These are phyloP conservation scores for Carcharodon carcharias DNA, from an alignment of 2,797 vertebrate genomes.

Conservation along the genomic window DNA sequence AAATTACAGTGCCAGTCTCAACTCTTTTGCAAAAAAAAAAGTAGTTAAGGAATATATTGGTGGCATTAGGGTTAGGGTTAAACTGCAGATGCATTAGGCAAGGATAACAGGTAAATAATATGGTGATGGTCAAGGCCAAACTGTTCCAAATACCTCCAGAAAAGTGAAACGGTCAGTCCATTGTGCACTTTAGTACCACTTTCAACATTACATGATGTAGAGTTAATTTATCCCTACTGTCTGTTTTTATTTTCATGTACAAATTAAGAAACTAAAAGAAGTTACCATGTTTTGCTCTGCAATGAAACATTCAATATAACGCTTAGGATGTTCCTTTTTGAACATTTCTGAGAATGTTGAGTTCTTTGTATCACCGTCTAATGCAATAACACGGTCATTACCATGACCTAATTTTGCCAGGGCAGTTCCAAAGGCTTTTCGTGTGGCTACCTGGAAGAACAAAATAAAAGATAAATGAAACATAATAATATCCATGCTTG, in stretches of 20 bases:
- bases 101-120: not conserved
- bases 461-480: not conserved
- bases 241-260: not conserved
- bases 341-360: slow-evolving; percentile 87
- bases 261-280: not conserved
- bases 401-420: slow-evolving; percentile 82
- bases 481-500: not conserved
- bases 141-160: not conserved
- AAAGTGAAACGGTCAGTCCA: not conserved
- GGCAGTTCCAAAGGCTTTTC: slow-evolving; percentile 82
- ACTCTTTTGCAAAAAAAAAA: not conserved
- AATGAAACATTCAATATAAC: slow-evolving; percentile 88
- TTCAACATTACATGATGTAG: not conserved
- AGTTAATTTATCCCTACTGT: not conserved
- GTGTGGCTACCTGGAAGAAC: slow-evolving; percentile 69
- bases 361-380: slow-evolving; percentile 92
- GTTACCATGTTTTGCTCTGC: slow-evolving; percentile 95
- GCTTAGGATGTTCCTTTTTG: slow-evolving; percentile 84
- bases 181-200: not conserved
- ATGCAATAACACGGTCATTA: slow-evolving; percentile 75
- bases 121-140: not conserved
- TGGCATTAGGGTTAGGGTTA: not conserved
- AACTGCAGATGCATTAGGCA: not conserved
- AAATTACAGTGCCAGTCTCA: not conserved
- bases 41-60: not conserved